Conservation (phyloP, 2,888 invertebrate genomes). For the Pseudococcus jackbeardsleyi region DNA sequence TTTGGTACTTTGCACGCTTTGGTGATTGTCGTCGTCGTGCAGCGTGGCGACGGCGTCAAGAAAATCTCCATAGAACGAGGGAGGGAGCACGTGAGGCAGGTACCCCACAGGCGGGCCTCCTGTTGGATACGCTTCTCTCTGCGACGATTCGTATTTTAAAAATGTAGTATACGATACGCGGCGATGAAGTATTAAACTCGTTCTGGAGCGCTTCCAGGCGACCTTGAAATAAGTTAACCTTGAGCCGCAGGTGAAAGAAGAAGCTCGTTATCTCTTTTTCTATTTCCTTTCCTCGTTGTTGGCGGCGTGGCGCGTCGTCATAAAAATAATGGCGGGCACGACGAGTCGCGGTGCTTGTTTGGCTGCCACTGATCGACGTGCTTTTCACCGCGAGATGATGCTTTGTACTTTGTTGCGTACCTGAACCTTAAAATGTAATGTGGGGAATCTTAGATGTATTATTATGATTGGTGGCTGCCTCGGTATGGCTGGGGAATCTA, state of each 20-base stretch:
- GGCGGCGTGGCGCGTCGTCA: not conserved
- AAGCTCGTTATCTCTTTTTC: constrained; percentile 15
- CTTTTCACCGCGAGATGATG: too few species aligned
- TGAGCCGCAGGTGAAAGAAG: constrained; percentile 64
- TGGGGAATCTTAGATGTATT: too few species aligned
- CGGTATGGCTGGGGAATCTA: too few species aligned
- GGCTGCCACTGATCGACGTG: too few species aligned
- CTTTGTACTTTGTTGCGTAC: too few species aligned
- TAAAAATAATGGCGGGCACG: not conserved
- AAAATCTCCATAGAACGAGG: too few species aligned
- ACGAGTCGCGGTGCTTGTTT: too few species aligned
- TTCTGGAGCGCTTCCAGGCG: constrained; percentile 63
- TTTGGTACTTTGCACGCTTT: too few species aligned
- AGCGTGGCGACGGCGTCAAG: too few species aligned
- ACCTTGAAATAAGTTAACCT: constrained; percentile 62
- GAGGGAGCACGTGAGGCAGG: not conserved
- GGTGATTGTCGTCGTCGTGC: too few species aligned
- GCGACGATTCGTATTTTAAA: not conserved
- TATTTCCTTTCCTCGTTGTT: constrained; percentile 53
- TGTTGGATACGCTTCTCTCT: not conserved
- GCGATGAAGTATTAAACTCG: constrained; percentile 42
- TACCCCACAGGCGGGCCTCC: not conserved
- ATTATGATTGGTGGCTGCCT: too few species aligned
- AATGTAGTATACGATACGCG: not conserved
- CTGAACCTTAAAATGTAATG: too few species aligned